Conservation (phyloP, 2,113 vertebrate species). For the Alethe castanea region DNA sequence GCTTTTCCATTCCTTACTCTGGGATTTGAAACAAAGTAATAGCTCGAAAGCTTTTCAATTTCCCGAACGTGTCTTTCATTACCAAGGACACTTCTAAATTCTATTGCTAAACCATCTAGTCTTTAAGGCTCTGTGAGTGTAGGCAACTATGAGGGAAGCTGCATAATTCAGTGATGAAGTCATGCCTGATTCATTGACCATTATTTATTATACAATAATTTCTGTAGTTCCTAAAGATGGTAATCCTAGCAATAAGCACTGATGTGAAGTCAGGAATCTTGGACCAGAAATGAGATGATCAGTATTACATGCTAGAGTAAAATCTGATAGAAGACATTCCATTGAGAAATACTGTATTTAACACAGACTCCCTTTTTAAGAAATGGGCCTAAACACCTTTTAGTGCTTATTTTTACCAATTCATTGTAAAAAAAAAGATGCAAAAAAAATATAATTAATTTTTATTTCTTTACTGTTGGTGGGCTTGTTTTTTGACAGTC, state of each 20-base stretch:
- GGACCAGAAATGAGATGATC: not conserved
- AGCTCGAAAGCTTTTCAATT: not conserved
- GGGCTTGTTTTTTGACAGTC: not conserved
- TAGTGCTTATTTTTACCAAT: not conserved
- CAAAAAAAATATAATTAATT: not conserved
- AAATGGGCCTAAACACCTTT: not conserved
- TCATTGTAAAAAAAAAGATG: not conserved
- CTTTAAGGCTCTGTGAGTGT: not conserved
- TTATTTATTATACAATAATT: not conserved
- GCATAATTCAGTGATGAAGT: constrained; percentile 7
- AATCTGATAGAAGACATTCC: not conserved
- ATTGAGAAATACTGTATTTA: not conserved
- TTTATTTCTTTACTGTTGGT: not conserved
- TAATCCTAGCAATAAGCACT: not conserved
- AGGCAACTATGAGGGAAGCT: not conserved
- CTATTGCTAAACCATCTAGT: not conserved
- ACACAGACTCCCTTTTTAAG: not conserved
- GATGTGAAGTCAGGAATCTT: not conserved
- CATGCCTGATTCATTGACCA: not conserved
- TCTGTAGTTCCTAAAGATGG: not conserved
- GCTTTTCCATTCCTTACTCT: not conserved
- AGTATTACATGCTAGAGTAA: not conserved
- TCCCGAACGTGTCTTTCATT: not conserved
- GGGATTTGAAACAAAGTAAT: not conserved
- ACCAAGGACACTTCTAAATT: not conserved